Evolutionary conservation across 2,797 vertebrate genomes (phyloP).

Genomic region (Hypotaenidia okinawae): DNA sequence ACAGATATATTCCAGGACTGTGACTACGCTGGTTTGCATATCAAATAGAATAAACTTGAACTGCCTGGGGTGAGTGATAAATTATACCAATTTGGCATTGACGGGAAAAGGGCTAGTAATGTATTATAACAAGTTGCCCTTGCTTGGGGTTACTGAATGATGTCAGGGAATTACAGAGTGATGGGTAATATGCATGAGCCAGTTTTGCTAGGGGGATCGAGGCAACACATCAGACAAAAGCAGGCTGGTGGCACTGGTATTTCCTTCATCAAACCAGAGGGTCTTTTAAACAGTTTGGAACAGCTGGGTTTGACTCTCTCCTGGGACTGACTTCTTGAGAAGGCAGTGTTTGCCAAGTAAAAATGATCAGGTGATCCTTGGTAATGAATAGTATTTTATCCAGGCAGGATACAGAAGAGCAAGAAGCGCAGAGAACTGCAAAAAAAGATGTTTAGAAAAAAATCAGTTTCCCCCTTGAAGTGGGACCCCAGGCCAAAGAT

Average conservation of each 20-base stretch:
- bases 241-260: neutral
- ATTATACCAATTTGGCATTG: neutral
- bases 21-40: neutral
- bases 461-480: neutral
- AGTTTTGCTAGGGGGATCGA: neutral
- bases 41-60: neutral
- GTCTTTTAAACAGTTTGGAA: neutral
- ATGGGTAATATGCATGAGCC: neutral
- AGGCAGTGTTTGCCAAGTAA: neutral
- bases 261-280: neutral
- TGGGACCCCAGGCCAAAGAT: neutral
- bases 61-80: neutral
- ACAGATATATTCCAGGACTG: neutral
- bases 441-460: neutral
- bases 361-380: neutral
- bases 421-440: neutral
- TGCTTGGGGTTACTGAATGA: neutral
- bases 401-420: neutral
- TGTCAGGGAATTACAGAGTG: neutral
- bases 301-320: neutral
- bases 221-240: neutral
- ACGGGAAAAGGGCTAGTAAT: neutral
- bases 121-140: constrained; percentile 6
- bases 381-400: neutral
- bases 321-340: neutral